These are phyloP conservation scores for Pelochelys cantorii DNA, from an alignment of 2,797 vertebrate genomes.

Conservation along the genomic window DNA sequence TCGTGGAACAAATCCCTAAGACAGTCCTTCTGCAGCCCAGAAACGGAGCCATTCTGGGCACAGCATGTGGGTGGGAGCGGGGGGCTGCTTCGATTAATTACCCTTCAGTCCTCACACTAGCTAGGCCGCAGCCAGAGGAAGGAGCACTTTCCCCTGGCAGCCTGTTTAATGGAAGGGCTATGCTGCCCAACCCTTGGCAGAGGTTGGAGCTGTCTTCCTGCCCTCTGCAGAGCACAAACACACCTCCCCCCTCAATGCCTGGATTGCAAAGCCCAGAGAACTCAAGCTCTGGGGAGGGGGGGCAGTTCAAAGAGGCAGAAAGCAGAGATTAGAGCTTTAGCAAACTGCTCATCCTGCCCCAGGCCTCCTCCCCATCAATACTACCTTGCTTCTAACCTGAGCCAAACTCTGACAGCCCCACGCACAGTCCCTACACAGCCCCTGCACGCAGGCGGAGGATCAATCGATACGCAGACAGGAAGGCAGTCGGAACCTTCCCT, in stretches of 20 bases:
- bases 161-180: not conserved
- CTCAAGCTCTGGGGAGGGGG: not conserved
- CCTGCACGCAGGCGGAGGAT: conserved; percentile 44
- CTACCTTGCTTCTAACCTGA: not conserved
- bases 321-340: conserved; percentile 9
- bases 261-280: not conserved
- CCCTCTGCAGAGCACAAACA: not conserved
- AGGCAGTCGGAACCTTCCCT: conserved; percentile 77
- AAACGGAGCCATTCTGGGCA: not conserved
- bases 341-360: not conserved
- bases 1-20: too few species aligned
- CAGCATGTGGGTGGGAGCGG: too few species aligned
- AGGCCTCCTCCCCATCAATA: not conserved
- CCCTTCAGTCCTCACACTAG: not conserved
- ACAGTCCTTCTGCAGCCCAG: too few species aligned
- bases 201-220: not conserved
- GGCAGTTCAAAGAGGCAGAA: not conserved
- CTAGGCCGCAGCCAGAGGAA: not conserved
- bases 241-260: not conserved
- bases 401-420: conserved; percentile 49
- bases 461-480: conserved; percentile 77
- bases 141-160: not conserved
- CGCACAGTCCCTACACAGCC: conserved; percentile 71
- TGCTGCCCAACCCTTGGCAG: not conserved
- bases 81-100: not conserved